Conservation (phyloP, 2,113 vertebrate genomes). For the Dendrocopos noguchii region DNA sequence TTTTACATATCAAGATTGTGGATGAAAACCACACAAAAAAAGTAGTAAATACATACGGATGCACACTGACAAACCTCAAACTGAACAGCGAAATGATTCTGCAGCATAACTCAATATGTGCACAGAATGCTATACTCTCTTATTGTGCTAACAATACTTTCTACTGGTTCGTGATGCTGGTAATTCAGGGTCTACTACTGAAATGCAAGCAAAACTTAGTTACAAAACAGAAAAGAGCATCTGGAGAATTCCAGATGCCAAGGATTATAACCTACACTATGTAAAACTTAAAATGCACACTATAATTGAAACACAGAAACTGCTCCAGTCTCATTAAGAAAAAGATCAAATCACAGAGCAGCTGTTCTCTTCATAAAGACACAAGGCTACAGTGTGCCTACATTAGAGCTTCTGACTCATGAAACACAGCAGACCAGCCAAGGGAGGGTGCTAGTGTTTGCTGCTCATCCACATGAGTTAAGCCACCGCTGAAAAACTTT, state of each 20-base stretch:
- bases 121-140: accelerated
- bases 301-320: not conserved
- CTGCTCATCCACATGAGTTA: not conserved
- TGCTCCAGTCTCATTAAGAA: not conserved
- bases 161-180: not conserved
- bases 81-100: not conserved
- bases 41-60: not conserved
- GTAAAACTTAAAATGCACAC: not conserved
- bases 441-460: not conserved
- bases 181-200: not conserved
- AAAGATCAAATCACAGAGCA: not conserved
- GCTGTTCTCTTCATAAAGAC: not conserved
- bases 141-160: not conserved
- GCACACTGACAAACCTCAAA: not conserved
- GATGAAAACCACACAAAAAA: not conserved
- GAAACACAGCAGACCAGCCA: not conserved
- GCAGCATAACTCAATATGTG: accelerated
- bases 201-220: not conserved
- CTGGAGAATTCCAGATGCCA: not conserved
- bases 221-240: not conserved
- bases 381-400: not conserved
- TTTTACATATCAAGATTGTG: not conserved
- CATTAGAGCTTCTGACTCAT: not conserved
- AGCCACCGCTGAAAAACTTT: not conserved
- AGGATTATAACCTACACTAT: not conserved